phyloP scores from a whole-genome alignment of 2,888 invertebrate species.

The Ceramica pisi region DNA sequence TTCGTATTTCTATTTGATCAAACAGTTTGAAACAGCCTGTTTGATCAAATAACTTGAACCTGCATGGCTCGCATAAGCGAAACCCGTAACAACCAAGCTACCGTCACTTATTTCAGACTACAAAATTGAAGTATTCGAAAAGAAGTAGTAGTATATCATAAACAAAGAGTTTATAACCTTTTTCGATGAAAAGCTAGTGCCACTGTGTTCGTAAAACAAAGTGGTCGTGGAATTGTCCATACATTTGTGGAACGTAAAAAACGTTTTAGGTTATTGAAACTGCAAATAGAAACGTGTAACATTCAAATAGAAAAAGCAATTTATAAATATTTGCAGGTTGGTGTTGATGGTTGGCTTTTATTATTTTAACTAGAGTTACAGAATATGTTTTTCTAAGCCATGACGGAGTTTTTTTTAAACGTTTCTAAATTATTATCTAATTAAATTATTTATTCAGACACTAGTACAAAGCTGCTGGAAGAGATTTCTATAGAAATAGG shows the following conservation, averaged over 20 bases:
- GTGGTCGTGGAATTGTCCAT: slow-evolving; percentile 20
- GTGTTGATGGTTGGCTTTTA: slow-evolving; percentile 17
- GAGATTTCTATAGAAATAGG: too few relatives aligned
- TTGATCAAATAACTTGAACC: too few relatives aligned
- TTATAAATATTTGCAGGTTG: slow-evolving; percentile 10
- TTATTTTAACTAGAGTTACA: background rate
- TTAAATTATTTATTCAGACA: background rate
- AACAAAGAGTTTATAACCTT: slow-evolving; percentile 19
- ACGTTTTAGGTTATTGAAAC: slow-evolving; percentile 45
- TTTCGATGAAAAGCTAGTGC: slow-evolving; percentile 31
- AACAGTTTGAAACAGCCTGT: too few relatives aligned
- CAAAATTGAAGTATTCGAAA: background rate
- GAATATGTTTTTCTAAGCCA: background rate
- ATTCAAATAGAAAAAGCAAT: slow-evolving; percentile 33
- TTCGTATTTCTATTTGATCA: too few relatives aligned
- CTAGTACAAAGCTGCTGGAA: too few relatives aligned
- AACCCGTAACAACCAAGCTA: background rate
- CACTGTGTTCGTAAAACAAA: slow-evolving; percentile 40
- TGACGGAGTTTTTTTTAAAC: background rate
- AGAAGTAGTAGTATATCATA: too few relatives aligned
- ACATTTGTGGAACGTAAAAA: slow-evolving; percentile 34
- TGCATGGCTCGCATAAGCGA: too few relatives aligned
- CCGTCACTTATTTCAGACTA: background rate
- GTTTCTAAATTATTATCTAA: too few relatives aligned
- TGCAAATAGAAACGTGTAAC: slow-evolving; percentile 31